Percentiles rank a stretch among this genome's conserved stretches.
These are phyloP conservation scores for Stictonetta naevosa DNA, from an alignment of 2,113 vertebrate genomes.

Conservation along the genomic window DNA sequence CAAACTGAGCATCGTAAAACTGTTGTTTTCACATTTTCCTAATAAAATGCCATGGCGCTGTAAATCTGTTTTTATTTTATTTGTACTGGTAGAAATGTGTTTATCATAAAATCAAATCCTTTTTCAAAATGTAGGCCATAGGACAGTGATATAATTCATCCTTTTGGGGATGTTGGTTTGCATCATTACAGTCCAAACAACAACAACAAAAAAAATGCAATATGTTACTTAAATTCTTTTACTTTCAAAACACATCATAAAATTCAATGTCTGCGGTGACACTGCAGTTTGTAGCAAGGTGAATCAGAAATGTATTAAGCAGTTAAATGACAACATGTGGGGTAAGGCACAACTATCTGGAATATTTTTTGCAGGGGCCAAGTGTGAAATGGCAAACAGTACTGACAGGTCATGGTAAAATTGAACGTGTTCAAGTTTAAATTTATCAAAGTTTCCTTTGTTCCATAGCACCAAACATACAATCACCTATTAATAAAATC, in stretches of 20 bases:
- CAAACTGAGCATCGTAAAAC: constrained; percentile 55
- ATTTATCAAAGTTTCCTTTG: background rate
- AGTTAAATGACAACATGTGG: background rate
- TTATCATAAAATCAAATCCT: constrained; percentile 56
- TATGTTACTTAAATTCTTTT: background rate
- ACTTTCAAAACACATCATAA: background rate
- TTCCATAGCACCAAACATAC: background rate
- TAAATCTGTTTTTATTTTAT: constrained; percentile 73
- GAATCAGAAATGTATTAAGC: background rate
- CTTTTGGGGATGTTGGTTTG: background rate
- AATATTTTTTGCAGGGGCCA: background rate
- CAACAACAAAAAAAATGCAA: background rate
- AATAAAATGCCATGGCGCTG: constrained; percentile 65
- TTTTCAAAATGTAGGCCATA: constrained; percentile 7
- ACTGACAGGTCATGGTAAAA: background rate
- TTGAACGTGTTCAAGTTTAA: background rate
- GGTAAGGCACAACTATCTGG: background rate
- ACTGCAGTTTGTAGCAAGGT: background rate
- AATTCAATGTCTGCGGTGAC: background rate
- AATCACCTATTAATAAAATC: constrained; percentile 1
- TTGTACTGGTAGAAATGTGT: constrained; percentile 71
- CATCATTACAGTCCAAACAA: background rate
- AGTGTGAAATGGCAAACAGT: background rate
- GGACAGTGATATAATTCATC: constrained; percentile 9
- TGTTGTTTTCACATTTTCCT: constrained; percentile 70